Base-by-base conservation (phyloP, 2,797 vertebrate genomes). In the Acipenser oxyrinchus region DNA sequence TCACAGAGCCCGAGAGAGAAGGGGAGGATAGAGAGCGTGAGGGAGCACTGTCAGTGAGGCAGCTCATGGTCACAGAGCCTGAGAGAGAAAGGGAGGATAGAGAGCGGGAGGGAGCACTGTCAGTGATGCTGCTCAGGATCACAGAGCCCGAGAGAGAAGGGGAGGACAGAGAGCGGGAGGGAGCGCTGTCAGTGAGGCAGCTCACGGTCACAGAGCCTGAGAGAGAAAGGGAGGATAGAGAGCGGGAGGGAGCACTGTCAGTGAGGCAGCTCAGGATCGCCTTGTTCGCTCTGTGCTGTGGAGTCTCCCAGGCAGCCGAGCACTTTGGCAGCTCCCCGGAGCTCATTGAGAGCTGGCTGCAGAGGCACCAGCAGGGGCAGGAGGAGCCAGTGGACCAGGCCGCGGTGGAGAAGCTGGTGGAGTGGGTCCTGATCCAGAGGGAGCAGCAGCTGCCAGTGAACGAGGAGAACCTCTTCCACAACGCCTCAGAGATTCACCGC, bases 391-490 rank as follows among this genome's bases (percentile, higher is more conserved):
- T 72, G 1, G 83, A 10, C 0, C 66, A 68, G 0, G 67, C 83
- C 0, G 93, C 91, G 0, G 84, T 83, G 18, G 91, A 92, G 60
- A 88, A 80, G 0, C 80, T 98, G 73, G 91, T 93, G 0, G 90
- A 91, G 12, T 98, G 95, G 94, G 92, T 97, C 4, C 78, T 97
- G 23, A 86, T 84, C 2, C 92, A 93, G 72, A 78, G 91, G 0
- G 95, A 98, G 79, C 94, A 95, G 72, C 93, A 96, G 81, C 83
- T 92, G 9, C 91, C 92, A 0, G 86, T 98, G 49, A 94, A 88
- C 0, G 94, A 97, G 79, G 91, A 89, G 69, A 92, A 80, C 11
- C 87, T 98, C 5, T 94, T 96, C 73, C 90, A 93, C 61, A 93
- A 93, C 69, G 93, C 92, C 67, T 93, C 93, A 0, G 87, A 87